These are phyloP conservation scores for Apamea monoglypha DNA, from an alignment of 2,888 invertebrate species.

Conservation along the genomic window DNA sequence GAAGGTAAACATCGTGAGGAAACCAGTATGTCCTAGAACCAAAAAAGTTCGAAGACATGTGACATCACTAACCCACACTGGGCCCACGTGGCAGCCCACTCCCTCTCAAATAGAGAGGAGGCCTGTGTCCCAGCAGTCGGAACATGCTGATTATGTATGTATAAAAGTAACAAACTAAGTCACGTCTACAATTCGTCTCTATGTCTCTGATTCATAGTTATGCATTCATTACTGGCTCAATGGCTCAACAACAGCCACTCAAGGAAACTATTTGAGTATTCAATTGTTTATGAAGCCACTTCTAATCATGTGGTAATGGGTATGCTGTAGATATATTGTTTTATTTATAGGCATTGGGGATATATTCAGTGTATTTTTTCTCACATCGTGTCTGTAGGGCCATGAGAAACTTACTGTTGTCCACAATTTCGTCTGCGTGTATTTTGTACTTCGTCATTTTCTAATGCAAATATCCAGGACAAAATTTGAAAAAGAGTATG, in stretches of 20 bases:
- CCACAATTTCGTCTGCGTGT: background rate
- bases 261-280: constrained; percentile 36
- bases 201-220: constrained; percentile 37
- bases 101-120: background rate
- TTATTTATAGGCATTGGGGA: constrained; percentile 18
- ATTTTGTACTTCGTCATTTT: background rate
- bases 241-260: constrained; percentile 24
- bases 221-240: constrained; percentile 18
- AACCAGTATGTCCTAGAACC: background rate
- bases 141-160: background rate
- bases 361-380: constrained; percentile 11
- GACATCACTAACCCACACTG: background rate
- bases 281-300: constrained; percentile 45
- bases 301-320: constrained; percentile 18
- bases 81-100: background rate
- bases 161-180: constrained; percentile 16
- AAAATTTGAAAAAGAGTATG: too few species aligned
- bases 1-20: background rate
- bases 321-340: background rate
- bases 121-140: background rate
- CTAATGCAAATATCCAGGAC: background rate
- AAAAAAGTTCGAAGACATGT: background rate
- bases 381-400: background rate
- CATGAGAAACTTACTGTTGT: background rate
- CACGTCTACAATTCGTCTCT: constrained; percentile 17